These are phyloP conservation scores for Poeciliopsis occidentalis DNA, from an alignment of 2,113 vertebrate genomes.

Conservation along the genomic window DNA sequence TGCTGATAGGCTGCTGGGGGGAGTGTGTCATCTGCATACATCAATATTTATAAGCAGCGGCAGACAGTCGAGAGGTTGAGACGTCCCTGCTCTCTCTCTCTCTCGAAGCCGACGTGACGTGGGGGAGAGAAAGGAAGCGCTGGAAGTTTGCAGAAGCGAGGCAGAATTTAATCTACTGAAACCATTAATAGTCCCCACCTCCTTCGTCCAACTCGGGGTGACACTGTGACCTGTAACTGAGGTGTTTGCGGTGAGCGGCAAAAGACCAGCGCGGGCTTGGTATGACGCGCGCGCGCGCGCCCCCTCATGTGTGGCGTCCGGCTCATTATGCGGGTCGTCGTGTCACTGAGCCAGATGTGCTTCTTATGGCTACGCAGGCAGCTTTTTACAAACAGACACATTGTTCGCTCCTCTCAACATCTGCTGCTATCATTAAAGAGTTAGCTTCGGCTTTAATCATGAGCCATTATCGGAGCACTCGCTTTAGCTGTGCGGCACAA, in stretches of 20 bases:
- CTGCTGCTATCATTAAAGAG: slow-evolving; percentile 65
- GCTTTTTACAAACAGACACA: slow-evolving; percentile 57
- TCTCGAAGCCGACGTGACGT: not conserved
- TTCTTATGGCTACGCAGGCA: slow-evolving; percentile 54
- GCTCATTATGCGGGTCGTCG: slow-evolving; percentile 32
- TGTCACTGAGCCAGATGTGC: slow-evolving; percentile 59
- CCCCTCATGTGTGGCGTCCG: slow-evolving; percentile 15
- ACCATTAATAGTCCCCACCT: slow-evolving; percentile 50
- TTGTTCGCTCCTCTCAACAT: slow-evolving; percentile 62
- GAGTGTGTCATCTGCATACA: slow-evolving; percentile 70
- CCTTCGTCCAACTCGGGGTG: not conserved
- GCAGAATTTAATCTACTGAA: slow-evolving; percentile 58
- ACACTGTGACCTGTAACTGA: slow-evolving; percentile 46
- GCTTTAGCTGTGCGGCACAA: slow-evolving; percentile 3
- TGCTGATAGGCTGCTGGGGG: slow-evolving; percentile 65
- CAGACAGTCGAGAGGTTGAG: slow-evolving; percentile 62
- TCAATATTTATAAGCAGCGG: slow-evolving; percentile 73
- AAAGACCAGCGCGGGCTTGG: slow-evolving; percentile 9
- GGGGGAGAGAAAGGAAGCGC: slow-evolving; percentile 34
- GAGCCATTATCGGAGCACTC: slow-evolving; percentile 48
- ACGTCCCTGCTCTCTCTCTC: slow-evolving; percentile 24
- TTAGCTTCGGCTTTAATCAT: slow-evolving; percentile 61
- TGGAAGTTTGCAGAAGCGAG: slow-evolving; percentile 29
- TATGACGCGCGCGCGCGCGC: not conserved
- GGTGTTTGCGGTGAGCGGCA: slow-evolving; percentile 22